Base-by-base conservation (phyloP, 2,113 vertebrate species). In the Octodon degus region DNA sequence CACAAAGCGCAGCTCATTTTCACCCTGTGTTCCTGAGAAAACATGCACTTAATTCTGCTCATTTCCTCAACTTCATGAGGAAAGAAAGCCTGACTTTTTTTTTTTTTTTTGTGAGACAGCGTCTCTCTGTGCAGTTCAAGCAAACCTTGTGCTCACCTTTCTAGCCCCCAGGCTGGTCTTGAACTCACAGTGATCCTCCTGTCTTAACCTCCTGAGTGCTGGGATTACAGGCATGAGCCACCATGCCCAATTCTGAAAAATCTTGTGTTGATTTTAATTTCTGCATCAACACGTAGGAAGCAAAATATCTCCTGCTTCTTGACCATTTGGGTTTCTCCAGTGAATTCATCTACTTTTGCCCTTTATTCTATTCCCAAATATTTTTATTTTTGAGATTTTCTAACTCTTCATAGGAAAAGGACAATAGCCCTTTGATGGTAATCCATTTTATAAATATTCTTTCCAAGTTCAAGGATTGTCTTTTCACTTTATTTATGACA, bases 241-340 rank as follows among this genome's bases (percentile, higher is more conserved):
- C 55, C 55, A 19, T 58, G 55, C 55, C 55, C 55, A 55, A 14
- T 55, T 55, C 55, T 55, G 55, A 55, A 55, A 43, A 16, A n/a
- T 17, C 47, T 43, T 7, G 70, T 16, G 22, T 40, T 55, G 40
- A 32, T 13, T 43, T 60, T 32, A 22, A 3, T 50, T 55, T 86
- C 50, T 86, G 32, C n/a, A 20, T 50, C 27, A n/a, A 0, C 17
- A 9, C 34, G 32, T 14, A 34, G 47, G 53, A 40, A 0, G 37
- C 1, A 53, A 11, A 30, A 3, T 30, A 3, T 1, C 32, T 60
- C 7, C 0, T 11, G 47, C 27, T 6, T 25, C 0, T 37, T 12
- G 55, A 17, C 62, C 17, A 5, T 37, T 43, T 7, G 4, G 19
- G 14, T 65, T 76, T 93, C 34, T 27, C 53, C 47, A 6, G 40